Evolutionary conservation across 1,140 invertebrate genomes (phyloP).

Genomic region (Hypsibius dujardini): DNA sequence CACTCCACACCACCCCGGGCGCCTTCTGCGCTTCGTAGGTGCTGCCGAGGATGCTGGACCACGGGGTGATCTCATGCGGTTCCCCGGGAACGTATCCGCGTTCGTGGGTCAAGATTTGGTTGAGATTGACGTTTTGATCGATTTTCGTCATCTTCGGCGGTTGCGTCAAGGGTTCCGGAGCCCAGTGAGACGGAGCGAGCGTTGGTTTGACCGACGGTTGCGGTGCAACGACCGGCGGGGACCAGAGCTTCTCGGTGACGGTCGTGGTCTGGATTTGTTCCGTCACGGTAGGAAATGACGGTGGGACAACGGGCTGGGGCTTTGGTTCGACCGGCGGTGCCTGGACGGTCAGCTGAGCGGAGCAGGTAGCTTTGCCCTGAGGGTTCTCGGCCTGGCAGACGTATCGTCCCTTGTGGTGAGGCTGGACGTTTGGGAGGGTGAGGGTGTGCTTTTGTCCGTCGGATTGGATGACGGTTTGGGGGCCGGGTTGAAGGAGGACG

Average conservation of each 20-base stretch:
- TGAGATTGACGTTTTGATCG: neutral
- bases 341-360: conserved; percentile 29
- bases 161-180: too few species aligned
- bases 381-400: conserved; percentile 35
- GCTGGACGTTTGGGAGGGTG: conserved; percentile 20
- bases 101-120: conserved; percentile 18
- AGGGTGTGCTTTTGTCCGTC: conserved; percentile 26
- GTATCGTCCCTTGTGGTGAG: conserved; percentile 27
- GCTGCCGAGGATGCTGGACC: neutral
- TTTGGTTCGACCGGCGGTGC: conserved; percentile 22
- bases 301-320: neutral
- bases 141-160: conserved; percentile 16
- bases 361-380: conserved; percentile 36
- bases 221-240: too few species aligned
- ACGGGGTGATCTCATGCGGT: neutral
- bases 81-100: neutral
- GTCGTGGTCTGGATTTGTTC: too few species aligned
- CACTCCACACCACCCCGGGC: too few species aligned
- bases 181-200: too few species aligned
- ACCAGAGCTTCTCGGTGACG: too few species aligned
- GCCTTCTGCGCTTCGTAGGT: too few species aligned
- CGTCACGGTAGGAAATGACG: too few species aligned
- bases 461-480: conserved; percentile 22
- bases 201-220: too few species aligned
- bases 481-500: conserved; percentile 21